phyloP scores from a whole-genome alignment of 2,888 invertebrate genomes.

The Gastrophysa polygoni region DNA sequence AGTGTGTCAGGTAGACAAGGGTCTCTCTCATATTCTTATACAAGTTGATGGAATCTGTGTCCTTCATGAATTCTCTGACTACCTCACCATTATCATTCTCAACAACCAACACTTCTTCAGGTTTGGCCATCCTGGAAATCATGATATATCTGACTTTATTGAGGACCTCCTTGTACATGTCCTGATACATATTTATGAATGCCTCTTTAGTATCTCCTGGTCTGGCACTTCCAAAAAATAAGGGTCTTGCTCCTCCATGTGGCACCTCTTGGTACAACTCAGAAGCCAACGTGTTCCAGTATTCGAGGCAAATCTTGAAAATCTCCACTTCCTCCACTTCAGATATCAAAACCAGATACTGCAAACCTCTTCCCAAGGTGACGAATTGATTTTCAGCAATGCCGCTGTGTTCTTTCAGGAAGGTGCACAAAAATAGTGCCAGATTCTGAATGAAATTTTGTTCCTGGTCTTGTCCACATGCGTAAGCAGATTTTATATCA shows the following conservation, averaged over 20 bases:
- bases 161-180: constrained; percentile 78
- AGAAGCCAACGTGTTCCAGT: constrained; percentile 94
- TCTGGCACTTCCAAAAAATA: constrained; percentile 45
- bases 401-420: constrained; percentile 91
- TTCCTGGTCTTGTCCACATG: constrained; percentile 92
- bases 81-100: constrained; percentile 99
- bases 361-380: constrained; percentile 80
- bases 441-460: constrained; percentile 99
- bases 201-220: constrained; percentile 8
- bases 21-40: constrained; percentile 99
- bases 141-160: constrained; percentile 93
- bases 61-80: constrained; percentile 99
- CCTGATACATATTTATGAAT: constrained; percentile 23
- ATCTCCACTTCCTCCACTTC: constrained; percentile 99
- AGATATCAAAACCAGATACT: constrained; percentile 89
- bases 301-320: constrained; percentile 99
- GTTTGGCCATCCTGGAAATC: constrained; percentile 99
- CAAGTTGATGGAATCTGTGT: constrained; percentile 98
- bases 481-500: constrained; percentile 93
- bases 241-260: constrained; percentile 48
- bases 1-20: constrained; percentile 96
- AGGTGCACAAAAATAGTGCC: constrained; percentile 95
- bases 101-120: constrained; percentile 98
- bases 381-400: constrained; percentile 81
- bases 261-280: constrained; percentile 78